Evolutionary conservation across 2,888 invertebrate genomes (phyloP).

Genomic region (Synanthedon andrenaeformis): DNA sequence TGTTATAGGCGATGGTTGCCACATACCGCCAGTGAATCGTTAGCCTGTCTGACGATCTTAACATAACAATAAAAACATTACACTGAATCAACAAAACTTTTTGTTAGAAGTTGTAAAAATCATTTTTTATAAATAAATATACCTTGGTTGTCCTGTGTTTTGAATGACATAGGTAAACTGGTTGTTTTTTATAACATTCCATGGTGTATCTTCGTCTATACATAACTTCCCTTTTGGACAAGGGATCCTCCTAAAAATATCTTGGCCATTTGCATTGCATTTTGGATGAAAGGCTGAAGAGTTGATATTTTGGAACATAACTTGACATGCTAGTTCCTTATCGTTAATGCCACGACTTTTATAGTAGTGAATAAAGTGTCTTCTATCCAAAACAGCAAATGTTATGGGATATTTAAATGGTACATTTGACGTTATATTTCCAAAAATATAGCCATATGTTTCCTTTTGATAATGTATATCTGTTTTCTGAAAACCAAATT

Average conservation of each 20-base stretch:
- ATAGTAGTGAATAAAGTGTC: constrained; percentile 90
- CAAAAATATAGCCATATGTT: constrained; percentile 95
- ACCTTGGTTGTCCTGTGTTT: constrained; percentile 91
- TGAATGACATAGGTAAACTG: constrained; percentile 96
- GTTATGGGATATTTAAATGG: constrained; percentile 78
- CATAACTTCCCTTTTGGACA: constrained; percentile 83
- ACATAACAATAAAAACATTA: too few species aligned
- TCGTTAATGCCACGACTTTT: constrained; percentile 75
- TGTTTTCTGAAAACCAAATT: constrained; percentile 97
- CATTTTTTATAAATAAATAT: constrained; percentile 11
- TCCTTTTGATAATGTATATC: constrained; percentile 85
- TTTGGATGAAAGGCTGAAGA: constrained; percentile 85
- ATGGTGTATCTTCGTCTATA: constrained; percentile 86
- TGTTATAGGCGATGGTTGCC: too few species aligned
- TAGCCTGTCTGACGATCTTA: too few species aligned
- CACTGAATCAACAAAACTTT: too few species aligned
- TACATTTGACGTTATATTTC: constrained; percentile 85
- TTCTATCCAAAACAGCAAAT: constrained; percentile 90
- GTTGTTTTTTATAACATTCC: constrained; percentile 86
- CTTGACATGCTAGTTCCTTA: constrained; percentile 81
- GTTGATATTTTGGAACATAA: constrained; percentile 89
- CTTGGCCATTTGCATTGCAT: constrained; percentile 81
- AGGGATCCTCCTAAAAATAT: constrained; percentile 87
- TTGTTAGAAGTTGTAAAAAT: too few species aligned
- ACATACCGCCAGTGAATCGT: too few species aligned